Conservation (phyloP, 2,797 vertebrate genomes). For the Setipinna tenuifilis region DNA sequence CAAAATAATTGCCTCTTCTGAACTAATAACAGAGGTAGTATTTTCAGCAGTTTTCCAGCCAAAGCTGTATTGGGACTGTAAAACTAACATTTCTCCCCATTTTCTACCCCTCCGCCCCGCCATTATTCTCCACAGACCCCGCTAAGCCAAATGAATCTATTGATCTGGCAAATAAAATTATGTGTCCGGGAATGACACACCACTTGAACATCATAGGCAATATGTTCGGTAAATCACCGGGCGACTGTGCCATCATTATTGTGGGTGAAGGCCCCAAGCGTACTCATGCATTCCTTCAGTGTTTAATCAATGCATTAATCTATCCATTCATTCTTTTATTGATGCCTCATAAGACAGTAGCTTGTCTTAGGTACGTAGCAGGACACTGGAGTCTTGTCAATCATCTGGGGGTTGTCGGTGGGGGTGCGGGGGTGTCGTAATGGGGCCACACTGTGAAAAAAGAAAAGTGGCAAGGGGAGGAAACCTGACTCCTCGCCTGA, state of each 20-base stretch:
- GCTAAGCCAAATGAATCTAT: conserved; percentile 65
- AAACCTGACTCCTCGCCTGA: conserved; percentile 19
- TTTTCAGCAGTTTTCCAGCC: not conserved
- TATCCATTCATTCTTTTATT: conserved; percentile 75
- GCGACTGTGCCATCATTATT: conserved; percentile 54
- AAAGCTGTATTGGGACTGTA: not conserved
- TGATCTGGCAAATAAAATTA: conserved; percentile 65
- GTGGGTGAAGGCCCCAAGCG: conserved; percentile 53
- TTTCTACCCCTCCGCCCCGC: not conserved
- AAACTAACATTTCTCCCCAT: conserved; percentile 14
- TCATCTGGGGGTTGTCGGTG: conserved; percentile 54
- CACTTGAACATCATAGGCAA: conserved; percentile 73
- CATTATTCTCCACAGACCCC: conserved; percentile 35
- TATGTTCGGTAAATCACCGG: conserved; percentile 72
- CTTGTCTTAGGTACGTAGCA: conserved; percentile 69
- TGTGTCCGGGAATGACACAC: conserved; percentile 62
- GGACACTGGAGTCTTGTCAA: conserved; percentile 70
- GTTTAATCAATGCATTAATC: conserved; percentile 80
- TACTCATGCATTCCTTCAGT: conserved; percentile 68
- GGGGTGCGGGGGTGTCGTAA: conserved; percentile 33
- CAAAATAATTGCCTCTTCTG: conserved; percentile 18
- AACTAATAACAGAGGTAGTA: not conserved
- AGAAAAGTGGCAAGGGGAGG: not conserved
- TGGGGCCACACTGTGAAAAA: conserved; percentile 48
- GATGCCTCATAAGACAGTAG: conserved; percentile 74